Evolutionary conservation across 2,113 vertebrate genomes (phyloP), one percentile per base, ranked within the genome.

Genomic region (Gnathonemus longibarbis): DNA sequence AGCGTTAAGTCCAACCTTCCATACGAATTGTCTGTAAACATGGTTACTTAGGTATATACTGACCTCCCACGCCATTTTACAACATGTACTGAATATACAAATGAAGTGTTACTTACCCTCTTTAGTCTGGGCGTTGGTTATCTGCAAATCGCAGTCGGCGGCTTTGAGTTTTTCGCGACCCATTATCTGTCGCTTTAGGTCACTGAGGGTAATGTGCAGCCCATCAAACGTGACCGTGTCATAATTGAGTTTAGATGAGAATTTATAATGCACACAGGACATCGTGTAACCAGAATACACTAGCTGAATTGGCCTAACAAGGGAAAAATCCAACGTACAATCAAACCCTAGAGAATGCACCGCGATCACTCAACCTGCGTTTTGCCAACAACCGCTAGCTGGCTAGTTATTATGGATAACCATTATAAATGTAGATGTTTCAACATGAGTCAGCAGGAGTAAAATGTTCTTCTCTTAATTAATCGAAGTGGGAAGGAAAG

Each of bases 251-350:
- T 98, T 99, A 48, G 98, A 98, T 70, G 97, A 98, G 94, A 99
- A 99, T 94, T 99, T 99, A 93, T 99, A 99, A 91, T 99, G 98
- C 89, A 99, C 95, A 94, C 98, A 98, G 93, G 98, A 96, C 98
- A 99, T 99, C 89, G 11, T 94, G 90, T 86, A 49, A 21, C 0
- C 90, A 91, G 95, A 93, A 95, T 93, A 92, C 90, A 84, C 58
- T n/a, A 74, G 15, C 70, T 84, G 31, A 13, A 42, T 45, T 19
- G 24, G 39, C 17, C 24, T 0, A 11, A 88, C 21, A 31, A 5
- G 45, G 52, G 8, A 31, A 74, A 66, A 83, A 77, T 27, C 74
- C 39, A 89, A 52, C 39, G 84, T 77, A 90, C 85, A 90, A 88
- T 52, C 89, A 90, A 77, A 52, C 58, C 27, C 88, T 90, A 39